Percentiles rank a stretch among this genome's conserved stretches.
Conservation (phyloP, 2,888 invertebrate species). For the Epicampocera succincta region DNA sequence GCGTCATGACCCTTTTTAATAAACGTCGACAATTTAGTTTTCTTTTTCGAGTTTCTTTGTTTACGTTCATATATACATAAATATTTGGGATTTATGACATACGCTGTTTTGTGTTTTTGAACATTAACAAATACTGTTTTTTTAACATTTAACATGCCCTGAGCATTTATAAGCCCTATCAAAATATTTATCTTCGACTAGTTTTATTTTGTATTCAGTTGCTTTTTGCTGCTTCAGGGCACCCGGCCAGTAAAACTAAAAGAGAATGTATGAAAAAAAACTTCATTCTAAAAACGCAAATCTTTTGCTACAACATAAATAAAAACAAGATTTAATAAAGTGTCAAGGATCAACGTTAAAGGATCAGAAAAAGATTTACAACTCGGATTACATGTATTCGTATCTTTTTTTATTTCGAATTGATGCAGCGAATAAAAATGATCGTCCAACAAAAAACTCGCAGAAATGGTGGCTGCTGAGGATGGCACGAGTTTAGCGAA, state of each 20-base stretch:
- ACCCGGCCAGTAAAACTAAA: neutral
- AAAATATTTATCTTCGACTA: conserved; percentile 56
- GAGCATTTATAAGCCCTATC: conserved; percentile 49
- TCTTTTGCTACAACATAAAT: conserved; percentile 80
- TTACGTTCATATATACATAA: conserved; percentile 1
- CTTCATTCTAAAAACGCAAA: conserved; percentile 73
- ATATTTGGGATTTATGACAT: conserved; percentile 37
- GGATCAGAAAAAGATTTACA: conserved; percentile 80
- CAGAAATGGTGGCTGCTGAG: no score
- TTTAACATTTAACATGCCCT: conserved; percentile 55
- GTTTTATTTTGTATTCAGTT: conserved; percentile 2
- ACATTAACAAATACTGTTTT: conserved; percentile 18
- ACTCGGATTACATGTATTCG: conserved; percentile 77
- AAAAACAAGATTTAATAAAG: conserved; percentile 79
- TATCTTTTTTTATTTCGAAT: conserved; percentile 24
- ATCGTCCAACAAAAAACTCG: conserved; percentile 41
- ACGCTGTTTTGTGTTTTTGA: conserved; percentile 47
- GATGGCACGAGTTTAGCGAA: conserved; percentile 45
- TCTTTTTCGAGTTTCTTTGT: neutral
- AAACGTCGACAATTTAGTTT: conserved; percentile 30
- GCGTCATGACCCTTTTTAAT: neutral
- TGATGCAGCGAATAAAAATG: conserved; percentile 26
- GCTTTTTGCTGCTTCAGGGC: neutral
- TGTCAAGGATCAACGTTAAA: conserved; percentile 73
- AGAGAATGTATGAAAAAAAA: neutral